Evolutionary conservation across 2,888 invertebrate species (phyloP), one percentile per base, ranked within the genome.

Genomic region (Dendrolimus pini): DNA sequence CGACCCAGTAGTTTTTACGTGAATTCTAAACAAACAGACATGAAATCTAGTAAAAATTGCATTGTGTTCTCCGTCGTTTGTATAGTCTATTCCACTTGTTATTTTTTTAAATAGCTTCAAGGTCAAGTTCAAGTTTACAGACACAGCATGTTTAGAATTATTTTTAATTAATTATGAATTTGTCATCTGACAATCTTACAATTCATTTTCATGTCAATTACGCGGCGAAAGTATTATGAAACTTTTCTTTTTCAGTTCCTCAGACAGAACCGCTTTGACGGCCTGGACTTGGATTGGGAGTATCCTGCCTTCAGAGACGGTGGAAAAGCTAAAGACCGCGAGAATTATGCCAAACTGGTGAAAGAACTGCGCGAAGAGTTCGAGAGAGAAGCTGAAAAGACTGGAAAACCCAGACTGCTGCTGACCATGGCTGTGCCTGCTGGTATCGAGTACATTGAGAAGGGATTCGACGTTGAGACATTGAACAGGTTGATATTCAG

Each of bases 381-480:
- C 74, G 96, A 98, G 58, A 92, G 94, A 60, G 98, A 98, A 78
- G 93, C 96, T 0, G 92, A 94, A 64, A 95, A 96, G 85, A 96
- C 96, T 6, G 96, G 96, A 63, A 93, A 96, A 70, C 91, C 95
- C 0, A 87, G 92, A 54, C 92, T 98, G 47, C 88, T 98, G 57
- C 88, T 98, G 14, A 97, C 98, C 7, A 97, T 98, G 95, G 98
- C 98, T 10, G 97, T 98, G 42, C 98, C 98, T 0, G 98, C 98
- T 1, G 98, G 98, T 30, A 95, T 96, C 67, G 97, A 98, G 78
- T 97, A 97, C 76, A 96, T 98, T 66, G 95, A 97, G 76, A 97
- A 97, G 78, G 98, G 98, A 63, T 98, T 97, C 78, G 98, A 98
- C 72, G 93, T 98, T 59, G 95, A 95, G 61, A 95, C 95, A 69